These are phyloP conservation scores for Ptychadena robeensis DNA, from an alignment of 2,797 vertebrate genomes.

Conservation along the genomic window DNA sequence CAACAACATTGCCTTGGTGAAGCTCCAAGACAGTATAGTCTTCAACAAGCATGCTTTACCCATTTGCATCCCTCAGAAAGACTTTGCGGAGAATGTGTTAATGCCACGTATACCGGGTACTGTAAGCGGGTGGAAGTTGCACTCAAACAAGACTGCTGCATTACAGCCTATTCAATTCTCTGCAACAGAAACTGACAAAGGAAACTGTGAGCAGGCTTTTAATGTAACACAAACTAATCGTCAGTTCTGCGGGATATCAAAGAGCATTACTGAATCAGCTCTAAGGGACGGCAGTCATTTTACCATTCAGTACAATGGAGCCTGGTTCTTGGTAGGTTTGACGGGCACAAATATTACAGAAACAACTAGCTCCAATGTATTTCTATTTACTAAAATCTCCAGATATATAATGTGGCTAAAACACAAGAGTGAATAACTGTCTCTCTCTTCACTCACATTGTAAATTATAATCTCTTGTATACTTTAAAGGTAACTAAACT, in stretches of 20 bases:
- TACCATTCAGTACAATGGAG: slow-evolving; percentile 76
- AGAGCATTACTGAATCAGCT: rapidly evolving
- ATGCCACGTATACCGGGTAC: slow-evolving; percentile 73
- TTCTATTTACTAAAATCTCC: slow-evolving; percentile 85
- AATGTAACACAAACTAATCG: slow-evolving; percentile 83
- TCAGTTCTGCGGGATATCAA: slow-evolving; percentile 81
- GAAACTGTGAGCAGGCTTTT: slow-evolving; percentile 76
- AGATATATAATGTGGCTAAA: slow-evolving; percentile 84
- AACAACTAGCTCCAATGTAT: slow-evolving; percentile 59
- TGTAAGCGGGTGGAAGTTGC: slow-evolving; percentile 66
- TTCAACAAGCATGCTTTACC: slow-evolving; percentile 73
- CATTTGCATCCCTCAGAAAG: slow-evolving; percentile 83
- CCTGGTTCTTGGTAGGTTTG: slow-evolving; percentile 86
- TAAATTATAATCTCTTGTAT: background rate
- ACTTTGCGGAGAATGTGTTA: slow-evolving; percentile 86
- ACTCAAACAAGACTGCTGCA: background rate
- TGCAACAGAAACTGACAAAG: slow-evolving; percentile 71
- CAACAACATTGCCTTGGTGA: slow-evolving; percentile 80
- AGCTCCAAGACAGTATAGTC: slow-evolving; percentile 70
- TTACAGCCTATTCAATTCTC: background rate
- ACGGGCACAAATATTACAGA: slow-evolving; percentile 67
- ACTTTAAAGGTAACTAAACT: background rate
- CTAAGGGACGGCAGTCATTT: slow-evolving; percentile 76
- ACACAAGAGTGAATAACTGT: slow-evolving; percentile 59
- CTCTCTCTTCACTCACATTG: background rate